Percentiles rank a stretch among this genome's conserved stretches.
Evolutionary conservation across 2,113 vertebrate species (phyloP).

Genomic region (Xerus inauris): DNA sequence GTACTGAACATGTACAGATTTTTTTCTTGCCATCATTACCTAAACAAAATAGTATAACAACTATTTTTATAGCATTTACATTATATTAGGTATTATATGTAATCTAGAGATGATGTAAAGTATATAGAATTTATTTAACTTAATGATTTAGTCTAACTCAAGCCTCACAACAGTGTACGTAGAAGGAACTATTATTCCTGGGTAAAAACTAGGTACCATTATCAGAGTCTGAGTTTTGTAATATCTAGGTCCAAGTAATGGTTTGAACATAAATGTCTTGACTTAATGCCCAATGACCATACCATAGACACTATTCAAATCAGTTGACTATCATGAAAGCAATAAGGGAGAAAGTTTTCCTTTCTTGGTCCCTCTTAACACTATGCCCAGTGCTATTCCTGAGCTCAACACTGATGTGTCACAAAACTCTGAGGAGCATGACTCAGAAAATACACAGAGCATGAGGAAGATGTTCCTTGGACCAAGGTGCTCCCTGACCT

Average conservation of each 20-base stretch:
- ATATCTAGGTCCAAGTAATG: neutral
- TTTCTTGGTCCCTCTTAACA: neutral
- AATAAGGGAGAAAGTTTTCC: neutral
- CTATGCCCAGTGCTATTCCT: neutral
- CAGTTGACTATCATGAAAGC: neutral
- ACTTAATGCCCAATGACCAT: neutral
- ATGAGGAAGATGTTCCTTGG: neutral
- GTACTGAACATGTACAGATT: neutral
- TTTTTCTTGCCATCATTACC: neutral
- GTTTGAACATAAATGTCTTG: neutral
- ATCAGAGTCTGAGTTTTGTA: neutral
- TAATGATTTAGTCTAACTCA: neutral
- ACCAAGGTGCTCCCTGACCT: no score
- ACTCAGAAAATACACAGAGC: neutral
- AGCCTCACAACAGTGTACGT: neutral
- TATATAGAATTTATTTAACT: neutral
- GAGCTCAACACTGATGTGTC: neutral
- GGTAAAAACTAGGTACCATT: neutral
- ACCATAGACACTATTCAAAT: neutral
- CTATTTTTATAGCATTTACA: neutral
- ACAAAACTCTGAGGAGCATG: neutral
- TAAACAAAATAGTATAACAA: neutral
- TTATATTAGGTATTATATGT: neutral
- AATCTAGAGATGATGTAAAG: neutral
- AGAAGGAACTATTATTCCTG: slow-evolving; percentile 7